These are phyloP conservation scores for Zoanthus gigantus DNA, from an alignment of 92 coral and sea anemone species.

Conservation along the genomic window DNA sequence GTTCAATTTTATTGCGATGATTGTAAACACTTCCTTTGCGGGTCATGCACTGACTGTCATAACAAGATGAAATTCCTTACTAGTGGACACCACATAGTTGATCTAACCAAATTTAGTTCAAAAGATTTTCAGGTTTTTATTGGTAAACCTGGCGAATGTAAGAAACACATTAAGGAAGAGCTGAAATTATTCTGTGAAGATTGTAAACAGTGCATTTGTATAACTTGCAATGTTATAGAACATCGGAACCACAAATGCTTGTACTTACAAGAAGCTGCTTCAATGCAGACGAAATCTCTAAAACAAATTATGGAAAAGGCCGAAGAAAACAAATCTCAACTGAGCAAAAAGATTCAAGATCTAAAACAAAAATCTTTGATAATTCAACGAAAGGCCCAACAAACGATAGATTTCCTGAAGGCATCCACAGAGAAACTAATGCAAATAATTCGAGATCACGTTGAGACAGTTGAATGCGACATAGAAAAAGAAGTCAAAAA, in stretches of 20 bases:
- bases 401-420: slow-evolving; percentile 6
- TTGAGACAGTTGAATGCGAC: neutral
- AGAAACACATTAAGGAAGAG: slow-evolving; percentile 12
- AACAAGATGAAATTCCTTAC: slow-evolving; percentile 19
- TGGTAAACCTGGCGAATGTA: slow-evolving; percentile 13
- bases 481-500: neutral
- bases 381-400: slow-evolving; percentile 3
- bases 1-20: slow-evolving; percentile 24
- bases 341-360: neutral
- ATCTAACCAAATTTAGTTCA: neutral
- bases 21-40: slow-evolving; percentile 42
- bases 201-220: slow-evolving; percentile 2
- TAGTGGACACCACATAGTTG: slow-evolving; percentile 23
- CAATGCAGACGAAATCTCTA: neutral
- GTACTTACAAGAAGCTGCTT: slow-evolving; percentile 11
- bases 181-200: slow-evolving; percentile 27
- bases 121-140: slow-evolving; percentile 21
- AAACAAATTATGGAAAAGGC: slow-evolving; percentile 13
- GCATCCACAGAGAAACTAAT: slow-evolving; percentile 4
- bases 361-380: slow-evolving; percentile 1
- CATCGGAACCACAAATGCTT: slow-evolving; percentile 31
- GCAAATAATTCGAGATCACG: slow-evolving; percentile 31
- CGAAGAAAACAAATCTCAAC: neutral
- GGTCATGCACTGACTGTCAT: slow-evolving; percentile 10
- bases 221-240: slow-evolving; percentile 3